phyloP scores from a whole-genome alignment of 2,113 vertebrate species.

The Steatornis caripensis region DNA sequence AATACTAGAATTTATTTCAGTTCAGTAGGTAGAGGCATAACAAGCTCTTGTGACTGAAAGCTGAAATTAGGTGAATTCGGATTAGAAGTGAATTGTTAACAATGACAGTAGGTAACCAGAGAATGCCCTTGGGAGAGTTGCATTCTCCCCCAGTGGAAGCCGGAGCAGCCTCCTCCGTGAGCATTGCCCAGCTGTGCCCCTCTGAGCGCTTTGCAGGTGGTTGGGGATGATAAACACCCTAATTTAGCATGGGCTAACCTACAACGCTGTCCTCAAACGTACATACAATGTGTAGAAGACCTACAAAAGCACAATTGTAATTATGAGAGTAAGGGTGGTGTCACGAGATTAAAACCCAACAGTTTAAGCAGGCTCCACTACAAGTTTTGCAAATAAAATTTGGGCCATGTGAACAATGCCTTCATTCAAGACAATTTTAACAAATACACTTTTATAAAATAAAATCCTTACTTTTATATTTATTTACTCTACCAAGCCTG shows the following conservation, averaged over 20 bases:
- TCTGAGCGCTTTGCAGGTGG: background rate
- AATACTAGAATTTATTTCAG: background rate
- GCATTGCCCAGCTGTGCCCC: background rate
- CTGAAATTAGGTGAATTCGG: background rate
- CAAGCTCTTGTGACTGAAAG: background rate
- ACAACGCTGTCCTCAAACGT: fast-evolving
- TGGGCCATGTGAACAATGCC: background rate
- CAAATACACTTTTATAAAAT: background rate
- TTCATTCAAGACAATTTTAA: background rate
- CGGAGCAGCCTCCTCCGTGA: background rate
- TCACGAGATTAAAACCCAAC: background rate
- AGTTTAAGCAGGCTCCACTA: background rate
- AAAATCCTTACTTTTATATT: background rate
- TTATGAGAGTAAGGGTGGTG: background rate
- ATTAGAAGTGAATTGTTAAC: background rate
- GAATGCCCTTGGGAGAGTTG: background rate
- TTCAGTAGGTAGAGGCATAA: background rate
- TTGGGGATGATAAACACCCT: background rate
- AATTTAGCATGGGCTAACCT: background rate
- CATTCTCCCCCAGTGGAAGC: background rate
- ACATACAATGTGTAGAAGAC: background rate
- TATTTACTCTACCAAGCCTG: background rate
- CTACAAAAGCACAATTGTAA: fast-evolving
- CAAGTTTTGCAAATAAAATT: background rate
- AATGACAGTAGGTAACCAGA: background rate